These are phyloP conservation scores for Notiomystis cincta DNA, from an alignment of 2,113 vertebrate genomes.

Conservation along the genomic window DNA sequence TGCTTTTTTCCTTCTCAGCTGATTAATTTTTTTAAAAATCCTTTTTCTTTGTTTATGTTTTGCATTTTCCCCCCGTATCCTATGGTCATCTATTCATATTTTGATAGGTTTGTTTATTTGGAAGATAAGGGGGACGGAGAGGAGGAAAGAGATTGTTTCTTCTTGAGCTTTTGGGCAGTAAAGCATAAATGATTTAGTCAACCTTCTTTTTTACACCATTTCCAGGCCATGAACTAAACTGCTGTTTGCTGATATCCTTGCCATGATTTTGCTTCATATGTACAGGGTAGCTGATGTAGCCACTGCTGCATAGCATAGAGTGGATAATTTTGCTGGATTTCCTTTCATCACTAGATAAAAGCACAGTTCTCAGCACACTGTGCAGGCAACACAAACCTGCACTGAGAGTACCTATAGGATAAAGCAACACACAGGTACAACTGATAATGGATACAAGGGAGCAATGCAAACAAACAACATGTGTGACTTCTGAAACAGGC, in stretches of 20 bases:
- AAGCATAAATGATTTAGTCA: not conserved
- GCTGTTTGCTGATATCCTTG: not conserved
- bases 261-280: not conserved
- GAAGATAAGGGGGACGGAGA: too few species aligned
- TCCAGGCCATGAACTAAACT: not conserved
- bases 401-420: not conserved
- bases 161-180: not conserved
- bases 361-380: not conserved
- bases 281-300: not conserved
- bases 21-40: not conserved
- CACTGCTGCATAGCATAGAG: not conserved
- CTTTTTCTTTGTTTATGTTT: not conserved
- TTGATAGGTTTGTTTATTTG: not conserved
- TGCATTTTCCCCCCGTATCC: not conserved
- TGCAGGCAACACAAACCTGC: not conserved
- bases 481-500: not conserved
- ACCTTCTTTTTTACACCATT: not conserved
- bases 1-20: not conserved
- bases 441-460: not conserved
- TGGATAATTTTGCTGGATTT: not conserved
- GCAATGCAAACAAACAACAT: not conserved
- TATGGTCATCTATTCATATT: not conserved
- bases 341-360: not conserved
- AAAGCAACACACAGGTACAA: not conserved
- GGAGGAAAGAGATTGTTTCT: not conserved